These are phyloP conservation scores for Sebastes trivittatus DNA, from an alignment of 2,797 vertebrate species.

Conservation along the genomic window DNA sequence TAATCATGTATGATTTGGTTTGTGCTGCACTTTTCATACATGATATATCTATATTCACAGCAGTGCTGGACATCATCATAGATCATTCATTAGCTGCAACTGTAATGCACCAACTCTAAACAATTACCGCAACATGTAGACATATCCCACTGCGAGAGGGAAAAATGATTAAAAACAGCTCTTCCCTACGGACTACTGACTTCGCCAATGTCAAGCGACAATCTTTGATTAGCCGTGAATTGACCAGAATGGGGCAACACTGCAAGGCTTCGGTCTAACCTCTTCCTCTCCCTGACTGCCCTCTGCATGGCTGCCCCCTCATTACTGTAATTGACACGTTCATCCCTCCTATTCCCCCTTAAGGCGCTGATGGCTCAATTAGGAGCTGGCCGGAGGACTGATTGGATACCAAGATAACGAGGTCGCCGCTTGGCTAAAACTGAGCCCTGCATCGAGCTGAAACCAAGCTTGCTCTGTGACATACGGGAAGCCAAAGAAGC, in stretches of 20 bases:
- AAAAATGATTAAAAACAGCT: conserved; percentile 47
- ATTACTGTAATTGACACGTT: conserved; percentile 81
- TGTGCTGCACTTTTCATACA: not conserved
- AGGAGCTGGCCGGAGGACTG: conserved; percentile 71
- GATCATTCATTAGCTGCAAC: conserved; percentile 30
- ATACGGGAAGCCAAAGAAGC: conserved; percentile 18
- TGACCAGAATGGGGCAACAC: conserved; percentile 44
- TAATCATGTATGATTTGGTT: not conserved
- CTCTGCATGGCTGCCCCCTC: conserved; percentile 74
- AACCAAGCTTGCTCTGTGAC: conserved; percentile 31
- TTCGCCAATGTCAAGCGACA: conserved; percentile 34
- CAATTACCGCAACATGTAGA: conserved; percentile 39
- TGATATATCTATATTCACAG: conserved; percentile 10
- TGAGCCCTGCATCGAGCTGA: conserved; percentile 35
- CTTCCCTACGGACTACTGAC: conserved; percentile 22
- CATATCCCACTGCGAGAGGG: conserved; percentile 16
- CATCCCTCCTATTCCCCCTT: conserved; percentile 68
- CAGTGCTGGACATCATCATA: conserved; percentile 4
- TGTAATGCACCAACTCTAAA: conserved; percentile 23
- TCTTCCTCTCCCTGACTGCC: conserved; percentile 49
- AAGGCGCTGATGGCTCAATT: conserved; percentile 80
- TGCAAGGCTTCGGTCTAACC: conserved; percentile 52
- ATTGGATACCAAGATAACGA: conserved; percentile 75
- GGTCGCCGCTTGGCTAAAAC: conserved; percentile 58
- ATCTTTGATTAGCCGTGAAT: conserved; percentile 59